phyloP scores from a whole-genome alignment of 2,888 invertebrate species.

The Corythucha ciliata region DNA sequence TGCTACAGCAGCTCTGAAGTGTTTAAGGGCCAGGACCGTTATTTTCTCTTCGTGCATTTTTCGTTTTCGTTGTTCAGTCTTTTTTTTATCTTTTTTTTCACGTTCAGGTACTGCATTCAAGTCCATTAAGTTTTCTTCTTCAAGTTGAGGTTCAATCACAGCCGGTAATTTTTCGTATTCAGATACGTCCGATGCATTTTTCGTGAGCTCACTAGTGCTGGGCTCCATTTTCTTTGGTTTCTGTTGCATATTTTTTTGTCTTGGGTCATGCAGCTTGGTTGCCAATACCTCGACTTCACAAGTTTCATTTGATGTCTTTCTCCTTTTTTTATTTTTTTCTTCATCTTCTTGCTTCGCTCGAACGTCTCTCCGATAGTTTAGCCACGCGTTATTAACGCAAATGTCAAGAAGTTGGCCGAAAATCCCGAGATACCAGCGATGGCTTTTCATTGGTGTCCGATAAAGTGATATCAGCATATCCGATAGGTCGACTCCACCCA shows the following conservation, averaged over 20 bases:
- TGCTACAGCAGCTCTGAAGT: slow-evolving; percentile 7
- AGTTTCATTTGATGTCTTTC: too few relatives aligned
- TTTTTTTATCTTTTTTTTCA: neutral
- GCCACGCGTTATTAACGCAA: slow-evolving; percentile 12
- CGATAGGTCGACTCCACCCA: slow-evolving; percentile 11
- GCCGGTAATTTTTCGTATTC: neutral
- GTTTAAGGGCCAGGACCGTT: neutral
- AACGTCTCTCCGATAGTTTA: slow-evolving; percentile 15
- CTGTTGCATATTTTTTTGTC: neutral
- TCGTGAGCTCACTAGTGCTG: neutral
- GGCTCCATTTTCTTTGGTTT: neutral
- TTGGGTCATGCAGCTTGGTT: slow-evolving; percentile 2
- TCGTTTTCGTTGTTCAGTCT: neutral
- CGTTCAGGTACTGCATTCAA: neutral
- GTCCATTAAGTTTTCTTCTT: slow-evolving; percentile 1
- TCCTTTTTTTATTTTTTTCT: slow-evolving; percentile 6
- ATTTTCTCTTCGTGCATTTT: slow-evolving; percentile 1
- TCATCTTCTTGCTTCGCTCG: neutral
- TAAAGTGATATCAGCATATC: slow-evolving; percentile 13
- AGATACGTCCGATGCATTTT: neutral
- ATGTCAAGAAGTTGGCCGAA: slow-evolving; percentile 12
- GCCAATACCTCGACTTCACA: too few relatives aligned
- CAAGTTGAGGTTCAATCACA: neutral
- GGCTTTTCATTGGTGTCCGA: neutral
- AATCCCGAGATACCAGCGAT: slow-evolving; percentile 11